Evolutionary conservation across 1,140 invertebrate species (phyloP).

Genomic region (Bombus superbus): DNA sequence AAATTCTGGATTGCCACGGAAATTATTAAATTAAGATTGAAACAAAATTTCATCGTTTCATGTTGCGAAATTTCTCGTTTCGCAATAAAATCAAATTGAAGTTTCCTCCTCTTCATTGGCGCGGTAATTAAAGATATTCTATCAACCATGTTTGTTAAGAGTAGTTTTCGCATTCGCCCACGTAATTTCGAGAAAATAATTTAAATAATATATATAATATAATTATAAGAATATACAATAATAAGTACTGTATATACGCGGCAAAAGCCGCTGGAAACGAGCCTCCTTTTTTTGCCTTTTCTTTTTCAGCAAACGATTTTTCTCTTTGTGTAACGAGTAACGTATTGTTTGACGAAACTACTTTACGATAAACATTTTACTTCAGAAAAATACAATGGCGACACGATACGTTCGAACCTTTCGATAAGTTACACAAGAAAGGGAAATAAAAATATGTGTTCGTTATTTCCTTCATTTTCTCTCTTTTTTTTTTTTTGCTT

Average conservation of each 20-base stretch:
- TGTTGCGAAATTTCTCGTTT: background rate
- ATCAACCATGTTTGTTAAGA: background rate
- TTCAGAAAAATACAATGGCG: background rate
- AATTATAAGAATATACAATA: too few relatives aligned
- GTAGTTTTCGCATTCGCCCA: background rate
- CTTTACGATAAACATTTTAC: conserved; percentile 18
- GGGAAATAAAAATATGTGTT: background rate
- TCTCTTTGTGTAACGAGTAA: background rate
- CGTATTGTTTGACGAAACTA: background rate
- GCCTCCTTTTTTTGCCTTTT: too few relatives aligned
- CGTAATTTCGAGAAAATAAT: background rate
- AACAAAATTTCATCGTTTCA: too few relatives aligned
- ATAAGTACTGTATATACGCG: too few relatives aligned
- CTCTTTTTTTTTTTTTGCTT: background rate
- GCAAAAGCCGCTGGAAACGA: background rate
- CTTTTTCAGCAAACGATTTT: background rate
- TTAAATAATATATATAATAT: background rate
- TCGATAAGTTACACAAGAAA: background rate
- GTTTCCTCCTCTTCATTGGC: background rate
- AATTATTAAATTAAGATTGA: background rate
- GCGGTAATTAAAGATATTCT: conserved; percentile 26
- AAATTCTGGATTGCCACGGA: too few relatives aligned
- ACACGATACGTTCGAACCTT: background rate
- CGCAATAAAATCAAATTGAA: background rate
- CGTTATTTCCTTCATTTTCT: background rate